phyloP scores from a whole-genome alignment of 2,113 vertebrate species.

The Bungarus multicinctus region DNA sequence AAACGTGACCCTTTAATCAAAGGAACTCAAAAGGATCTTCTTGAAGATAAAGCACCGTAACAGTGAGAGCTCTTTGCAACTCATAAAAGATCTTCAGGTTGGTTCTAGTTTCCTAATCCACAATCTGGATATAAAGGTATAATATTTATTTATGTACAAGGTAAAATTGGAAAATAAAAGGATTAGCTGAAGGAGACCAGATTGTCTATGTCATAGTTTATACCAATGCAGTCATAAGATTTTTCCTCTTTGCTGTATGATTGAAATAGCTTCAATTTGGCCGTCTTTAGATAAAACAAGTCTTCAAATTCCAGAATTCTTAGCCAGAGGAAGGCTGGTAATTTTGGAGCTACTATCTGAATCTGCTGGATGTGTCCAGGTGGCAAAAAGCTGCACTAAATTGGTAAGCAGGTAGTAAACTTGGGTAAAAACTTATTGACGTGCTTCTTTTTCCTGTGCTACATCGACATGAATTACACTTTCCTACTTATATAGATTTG shows the following conservation, averaged over 20 bases:
- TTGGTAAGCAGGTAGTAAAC: background rate
- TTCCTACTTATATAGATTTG: background rate
- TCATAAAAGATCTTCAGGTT: slow-evolving; percentile 9
- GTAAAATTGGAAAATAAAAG: background rate
- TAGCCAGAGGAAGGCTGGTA: background rate
- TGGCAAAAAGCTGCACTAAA: background rate
- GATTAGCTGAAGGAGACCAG: background rate
- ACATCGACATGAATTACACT: background rate
- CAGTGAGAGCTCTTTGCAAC: background rate
- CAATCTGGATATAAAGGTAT: background rate
- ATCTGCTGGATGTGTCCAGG: background rate
- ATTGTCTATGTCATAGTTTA: background rate
- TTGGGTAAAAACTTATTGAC: background rate
- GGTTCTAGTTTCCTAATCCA: background rate
- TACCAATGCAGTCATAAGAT: background rate
- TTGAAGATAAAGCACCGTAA: background rate
- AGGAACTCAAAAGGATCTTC: background rate
- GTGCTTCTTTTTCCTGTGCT: background rate
- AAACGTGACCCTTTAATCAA: background rate
- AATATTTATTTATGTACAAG: background rate
- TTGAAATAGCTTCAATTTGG: background rate
- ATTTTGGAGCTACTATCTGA: background rate
- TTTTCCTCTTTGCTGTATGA: background rate
- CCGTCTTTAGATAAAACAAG: background rate
- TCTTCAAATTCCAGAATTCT: background rate